Conservation (phyloP, 1,140 invertebrate genomes). For the Heliconius nattereri region DNA sequence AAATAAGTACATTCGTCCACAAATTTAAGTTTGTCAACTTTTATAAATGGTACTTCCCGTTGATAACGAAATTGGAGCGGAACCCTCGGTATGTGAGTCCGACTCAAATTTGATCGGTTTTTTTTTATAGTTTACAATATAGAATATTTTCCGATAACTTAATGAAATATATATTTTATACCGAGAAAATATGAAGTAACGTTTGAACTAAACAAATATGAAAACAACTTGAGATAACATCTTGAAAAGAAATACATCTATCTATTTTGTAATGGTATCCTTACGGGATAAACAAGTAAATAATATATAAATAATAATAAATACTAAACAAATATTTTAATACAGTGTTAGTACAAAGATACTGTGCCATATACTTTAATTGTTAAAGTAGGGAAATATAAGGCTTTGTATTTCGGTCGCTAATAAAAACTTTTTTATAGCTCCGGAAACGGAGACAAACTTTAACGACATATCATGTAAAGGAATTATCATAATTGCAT, state of each 20-base stretch:
- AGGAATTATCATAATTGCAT: no score
- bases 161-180: not conserved
- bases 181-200: not conserved
- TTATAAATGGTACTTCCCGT: no score
- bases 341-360: not conserved
- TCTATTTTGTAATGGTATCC: not conserved
- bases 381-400: not conserved
- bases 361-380: not conserved
- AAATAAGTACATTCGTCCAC: no score
- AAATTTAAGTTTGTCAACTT: no score
- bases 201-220: not conserved
- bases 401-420: not conserved
- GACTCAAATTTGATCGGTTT: no score
- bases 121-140: not conserved
- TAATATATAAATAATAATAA: not conserved
- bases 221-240: not conserved
- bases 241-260: not conserved
- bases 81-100: no score
- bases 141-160: not conserved
- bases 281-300: not conserved
- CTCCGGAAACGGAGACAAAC: not conserved
- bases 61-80: no score
- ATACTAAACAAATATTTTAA: not conserved
- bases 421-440: conserved; percentile 9
- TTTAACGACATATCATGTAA: no score